Base-by-base conservation (phyloP, 1,140 invertebrate species). In the Cylas formicarius region DNA sequence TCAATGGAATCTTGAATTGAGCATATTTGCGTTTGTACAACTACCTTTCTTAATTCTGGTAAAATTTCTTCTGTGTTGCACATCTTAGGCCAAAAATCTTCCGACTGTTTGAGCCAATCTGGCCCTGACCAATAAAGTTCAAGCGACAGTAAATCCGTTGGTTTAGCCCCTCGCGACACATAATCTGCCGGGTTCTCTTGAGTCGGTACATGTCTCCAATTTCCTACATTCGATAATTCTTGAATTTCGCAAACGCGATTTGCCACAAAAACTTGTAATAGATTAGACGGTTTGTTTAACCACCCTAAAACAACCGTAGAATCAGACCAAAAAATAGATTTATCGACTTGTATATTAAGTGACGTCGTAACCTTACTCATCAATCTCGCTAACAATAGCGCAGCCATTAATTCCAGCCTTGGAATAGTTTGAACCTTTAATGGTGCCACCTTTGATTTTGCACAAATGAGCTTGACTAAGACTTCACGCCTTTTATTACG, bases 111-210 rank as follows among this genome's bases (percentile, higher is more conserved):
- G n/a, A n/a, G n/a, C n/a, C n/a, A n/a, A n/a, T n/a, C n/a, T n/a
- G n/a, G n/a, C n/a, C n/a, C n/a, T n/a, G n/a, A n/a, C n/a, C n/a
- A n/a, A n/a, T n/a, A n/a, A n/a, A n/a, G n/a, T n/a, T 9, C 21
- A 28, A 21, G 17, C 13, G 11, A 38, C 9, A n/a, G 21, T 11
- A 14, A 60, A 55, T 8, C 60, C 58, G 18, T 51, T 8, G 48
- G 38, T 9, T 39, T 9, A 11, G 58, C 13, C 11, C 69, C 68
- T 4, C 68, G 39, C 1, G 68, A 69, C 34, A 66, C 41, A 8
- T 62, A 39, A 53, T 72, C 68, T 2, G 67, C 66, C 1, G 69
- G 69, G 46, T 72, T 71, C 4, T 53, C 38, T 2, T 46, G 32
- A 0, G 62, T 57, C 6, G 45, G 27, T 0, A 69, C 59, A 47